These are phyloP conservation scores for Sycophila texana DNA, from an alignment of 2,888 invertebrate species.

Conservation along the genomic window DNA sequence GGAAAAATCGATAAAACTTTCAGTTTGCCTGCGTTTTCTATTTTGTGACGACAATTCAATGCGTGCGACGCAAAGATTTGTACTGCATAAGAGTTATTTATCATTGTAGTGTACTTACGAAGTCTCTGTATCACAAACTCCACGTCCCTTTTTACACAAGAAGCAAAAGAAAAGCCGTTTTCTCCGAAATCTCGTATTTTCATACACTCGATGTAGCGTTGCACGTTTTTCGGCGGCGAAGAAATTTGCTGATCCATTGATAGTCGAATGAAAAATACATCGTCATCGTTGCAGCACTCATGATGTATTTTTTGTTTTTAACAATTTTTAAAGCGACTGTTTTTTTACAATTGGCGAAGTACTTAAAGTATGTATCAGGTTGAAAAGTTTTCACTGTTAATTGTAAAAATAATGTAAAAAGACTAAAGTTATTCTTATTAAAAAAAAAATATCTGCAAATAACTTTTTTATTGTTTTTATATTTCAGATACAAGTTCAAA, in stretches of 20 bases:
- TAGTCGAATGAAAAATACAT: conserved; percentile 24
- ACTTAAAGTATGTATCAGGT: conserved; percentile 49
- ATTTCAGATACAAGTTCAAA: neutral
- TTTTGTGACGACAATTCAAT: conserved; percentile 40
- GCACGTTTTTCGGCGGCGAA: conserved; percentile 38
- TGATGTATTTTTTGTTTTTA: conserved; percentile 20
- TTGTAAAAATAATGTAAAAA: conserved; percentile 16
- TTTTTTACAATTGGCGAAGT: conserved; percentile 44
- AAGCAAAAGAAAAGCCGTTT: conserved; percentile 1
- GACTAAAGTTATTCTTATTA: neutral
- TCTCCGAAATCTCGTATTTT: conserved; percentile 48
- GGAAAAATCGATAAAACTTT: conserved; percentile 22
- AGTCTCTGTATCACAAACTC: conserved; percentile 41
- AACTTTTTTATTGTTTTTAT: conserved; percentile 16
- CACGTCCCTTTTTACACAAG: conserved; percentile 42
- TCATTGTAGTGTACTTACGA: conserved; percentile 51
- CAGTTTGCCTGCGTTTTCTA: conserved; percentile 47
- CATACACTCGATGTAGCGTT: conserved; percentile 31
- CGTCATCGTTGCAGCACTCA: neutral
- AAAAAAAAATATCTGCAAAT: conserved; percentile 11
- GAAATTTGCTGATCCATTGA: conserved; percentile 15
- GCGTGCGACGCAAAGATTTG: conserved; percentile 37
- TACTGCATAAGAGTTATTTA: conserved; percentile 46
- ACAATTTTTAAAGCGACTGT: conserved; percentile 37
- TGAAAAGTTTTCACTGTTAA: conserved; percentile 22